Evolutionary conservation across 2,113 vertebrate genomes (phyloP), one percentile per base, ranked within the genome.

Genomic region (Psammodynastes pulverulentus): DNA sequence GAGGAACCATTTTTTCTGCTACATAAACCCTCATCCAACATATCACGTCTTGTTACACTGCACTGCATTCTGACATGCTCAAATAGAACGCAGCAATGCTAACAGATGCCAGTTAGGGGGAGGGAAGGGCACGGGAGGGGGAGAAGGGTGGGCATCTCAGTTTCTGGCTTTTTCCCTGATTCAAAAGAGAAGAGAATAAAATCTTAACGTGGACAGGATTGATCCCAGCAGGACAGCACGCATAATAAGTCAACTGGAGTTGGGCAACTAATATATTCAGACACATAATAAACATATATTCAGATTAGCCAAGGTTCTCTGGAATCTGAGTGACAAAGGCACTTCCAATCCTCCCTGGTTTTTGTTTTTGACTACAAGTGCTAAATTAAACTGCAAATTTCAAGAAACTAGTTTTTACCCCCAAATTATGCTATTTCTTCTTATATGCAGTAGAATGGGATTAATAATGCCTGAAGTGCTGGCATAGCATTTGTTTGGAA

Each of bases 21-120:
- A 93, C 94, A 91, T 89, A 96, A 96, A 96, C 89, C 90, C 86
- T 89, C 84, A 91, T 92, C 88, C 91, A 91, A 93, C 93, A 90
- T 84, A 91, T 89, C 90, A 88, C 1, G 34, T 91, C 94, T 92
- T 4, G 2, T 94, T 94, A 93, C 3, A 19, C 58, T 34, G 15
- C 67, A 56, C 92, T 93, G 93, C 29, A 79, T 93, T 95, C 94
- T 2, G 0, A 87, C 94, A 96, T 92, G 90, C 84, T 91, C 91
- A 91, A 92, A 94, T 62, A 62, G 46, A 92, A 95, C 0, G 4
- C 89, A n/a, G 49, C 85, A 91, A 85, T 15, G 34, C 29, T 15
- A 56, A 86, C 88, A 96, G 84, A 79, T 24, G 8, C 62, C 88
- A 86, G 24, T 15, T 87, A 90, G 88, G 10, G 58, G 26, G n/a